Conservation (phyloP, 2,113 vertebrate genomes). For the Plestiodon gilberti region DNA sequence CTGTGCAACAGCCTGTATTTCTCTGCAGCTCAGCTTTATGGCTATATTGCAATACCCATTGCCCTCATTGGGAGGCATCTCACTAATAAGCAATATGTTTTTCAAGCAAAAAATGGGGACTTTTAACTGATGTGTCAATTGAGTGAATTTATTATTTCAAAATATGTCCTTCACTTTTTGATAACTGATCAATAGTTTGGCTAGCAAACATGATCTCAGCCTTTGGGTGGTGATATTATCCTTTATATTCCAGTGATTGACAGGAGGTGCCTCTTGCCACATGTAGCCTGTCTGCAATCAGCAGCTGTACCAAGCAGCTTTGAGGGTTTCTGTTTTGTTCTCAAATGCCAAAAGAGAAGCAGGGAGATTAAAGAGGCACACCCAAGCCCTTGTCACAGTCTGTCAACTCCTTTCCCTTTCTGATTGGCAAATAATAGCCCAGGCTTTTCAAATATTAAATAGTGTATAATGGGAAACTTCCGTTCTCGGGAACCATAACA, state of each 20-base stretch:
- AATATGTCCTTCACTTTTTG: conserved; percentile 15
- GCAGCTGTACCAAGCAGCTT: neutral
- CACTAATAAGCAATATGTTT: neutral
- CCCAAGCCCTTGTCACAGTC: conserved; percentile 39
- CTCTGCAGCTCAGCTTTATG: neutral
- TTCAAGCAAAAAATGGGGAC: neutral
- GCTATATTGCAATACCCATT: neutral
- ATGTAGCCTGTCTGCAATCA: neutral
- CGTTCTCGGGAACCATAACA: conserved; percentile 20
- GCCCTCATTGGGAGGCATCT: neutral
- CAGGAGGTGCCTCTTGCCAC: neutral
- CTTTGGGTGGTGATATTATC: neutral
- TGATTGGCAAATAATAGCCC: conserved; percentile 33
- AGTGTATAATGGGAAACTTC: conserved; percentile 55
- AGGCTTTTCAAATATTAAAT: conserved; percentile 61
- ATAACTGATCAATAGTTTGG: neutral
- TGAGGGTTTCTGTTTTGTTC: conserved; percentile 39
- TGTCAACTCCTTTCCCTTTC: conserved; percentile 55
- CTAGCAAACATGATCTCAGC: neutral
- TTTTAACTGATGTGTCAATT: neutral
- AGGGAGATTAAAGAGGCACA: conserved; percentile 49
- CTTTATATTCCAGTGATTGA: neutral
- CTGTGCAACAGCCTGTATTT: neutral
- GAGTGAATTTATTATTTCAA: neutral
- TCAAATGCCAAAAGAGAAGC: conserved; percentile 40